These are phyloP conservation scores for Podocnemis expansa DNA, from an alignment of 2,113 vertebrate species.

Conservation along the genomic window DNA sequence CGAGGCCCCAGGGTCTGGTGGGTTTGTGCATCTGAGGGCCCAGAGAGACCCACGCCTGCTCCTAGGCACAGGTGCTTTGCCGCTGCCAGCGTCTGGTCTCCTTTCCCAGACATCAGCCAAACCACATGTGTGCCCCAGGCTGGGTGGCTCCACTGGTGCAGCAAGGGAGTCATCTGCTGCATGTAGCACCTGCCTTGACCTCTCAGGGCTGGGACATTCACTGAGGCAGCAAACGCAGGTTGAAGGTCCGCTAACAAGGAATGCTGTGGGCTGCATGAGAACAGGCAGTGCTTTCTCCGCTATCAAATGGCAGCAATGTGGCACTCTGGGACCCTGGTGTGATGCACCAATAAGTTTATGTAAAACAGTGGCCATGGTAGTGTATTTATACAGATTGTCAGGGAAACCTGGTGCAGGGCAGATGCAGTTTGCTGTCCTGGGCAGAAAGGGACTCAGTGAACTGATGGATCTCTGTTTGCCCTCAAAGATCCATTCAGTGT, in stretches of 20 bases:
- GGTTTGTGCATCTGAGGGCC: background rate
- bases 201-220: background rate
- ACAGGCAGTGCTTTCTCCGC: background rate
- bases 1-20: background rate
- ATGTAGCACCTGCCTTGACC: background rate
- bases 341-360: background rate
- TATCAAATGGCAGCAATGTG: background rate
- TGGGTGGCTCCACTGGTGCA: background rate
- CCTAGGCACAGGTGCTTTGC: background rate
- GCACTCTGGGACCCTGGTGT: background rate
- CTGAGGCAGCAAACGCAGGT: background rate
- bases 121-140: background rate
- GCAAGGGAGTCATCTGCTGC: background rate
- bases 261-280: background rate
- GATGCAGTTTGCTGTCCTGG: background rate
- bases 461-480: background rate
- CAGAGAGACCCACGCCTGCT: background rate
- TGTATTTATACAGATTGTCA: background rate
- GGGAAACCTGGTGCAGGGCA: background rate
- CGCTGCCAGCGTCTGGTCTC: background rate
- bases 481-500: background rate
- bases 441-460: background rate
- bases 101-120: background rate
- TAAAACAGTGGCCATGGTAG: background rate
- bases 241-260: background rate